Evolutionary conservation across 2,797 vertebrate genomes (phyloP).

Genomic region (Sebastes goodei): DNA sequence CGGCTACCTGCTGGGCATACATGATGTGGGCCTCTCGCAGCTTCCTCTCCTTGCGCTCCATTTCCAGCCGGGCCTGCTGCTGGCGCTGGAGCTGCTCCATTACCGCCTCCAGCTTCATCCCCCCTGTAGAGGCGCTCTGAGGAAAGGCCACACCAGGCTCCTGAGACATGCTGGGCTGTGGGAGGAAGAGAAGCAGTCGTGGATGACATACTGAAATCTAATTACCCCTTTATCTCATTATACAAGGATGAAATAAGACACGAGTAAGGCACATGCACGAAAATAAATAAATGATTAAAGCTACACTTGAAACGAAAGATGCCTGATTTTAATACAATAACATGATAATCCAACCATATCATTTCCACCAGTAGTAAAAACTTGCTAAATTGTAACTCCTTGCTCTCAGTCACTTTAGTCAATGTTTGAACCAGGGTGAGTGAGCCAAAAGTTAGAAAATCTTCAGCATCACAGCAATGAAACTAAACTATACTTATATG

Average conservation of each 20-base stretch:
- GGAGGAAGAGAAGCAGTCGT: slow-evolving; percentile 44
- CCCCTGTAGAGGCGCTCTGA: slow-evolving; percentile 84
- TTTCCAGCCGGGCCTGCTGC: slow-evolving; percentile 86
- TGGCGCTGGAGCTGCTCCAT: slow-evolving; percentile 96
- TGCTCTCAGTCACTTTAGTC: background rate
- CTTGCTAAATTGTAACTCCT: background rate
- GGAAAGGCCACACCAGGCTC: slow-evolving; percentile 83
- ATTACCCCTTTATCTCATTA: slow-evolving; percentile 24
- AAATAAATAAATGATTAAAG: background rate
- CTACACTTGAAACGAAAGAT: background rate
- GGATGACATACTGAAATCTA: slow-evolving; percentile 38
- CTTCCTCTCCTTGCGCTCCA: slow-evolving; percentile 90
- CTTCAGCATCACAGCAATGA: background rate
- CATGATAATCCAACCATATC: background rate
- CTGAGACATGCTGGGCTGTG: slow-evolving; percentile 80
- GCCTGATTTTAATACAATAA: background rate
- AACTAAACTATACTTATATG: background rate
- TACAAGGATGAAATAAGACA: background rate
- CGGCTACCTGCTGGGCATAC: slow-evolving; percentile 89
- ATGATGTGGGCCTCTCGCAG: slow-evolving; percentile 90
- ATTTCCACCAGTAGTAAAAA: background rate
- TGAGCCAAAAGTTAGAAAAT: background rate
- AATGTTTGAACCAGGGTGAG: background rate
- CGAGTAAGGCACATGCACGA: background rate
- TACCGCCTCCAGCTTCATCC: slow-evolving; percentile 92